phyloP scores from a whole-genome alignment of 1,140 invertebrate species.

The Agrypnia vestita region DNA sequence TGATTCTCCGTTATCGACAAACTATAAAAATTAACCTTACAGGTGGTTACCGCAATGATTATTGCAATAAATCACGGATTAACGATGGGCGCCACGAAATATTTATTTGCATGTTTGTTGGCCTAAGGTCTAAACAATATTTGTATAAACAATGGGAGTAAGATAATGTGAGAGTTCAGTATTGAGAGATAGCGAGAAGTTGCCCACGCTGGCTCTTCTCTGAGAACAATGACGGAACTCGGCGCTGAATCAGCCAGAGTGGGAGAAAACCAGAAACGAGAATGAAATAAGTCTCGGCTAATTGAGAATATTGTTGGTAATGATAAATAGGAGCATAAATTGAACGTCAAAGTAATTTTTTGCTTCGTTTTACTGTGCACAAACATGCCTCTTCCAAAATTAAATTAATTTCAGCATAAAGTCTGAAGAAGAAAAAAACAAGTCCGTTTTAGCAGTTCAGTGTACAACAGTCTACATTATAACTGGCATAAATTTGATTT shows the following conservation, averaged over 20 bases:
- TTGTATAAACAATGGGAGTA: conserved; percentile 18
- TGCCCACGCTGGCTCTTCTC: conserved; percentile 6
- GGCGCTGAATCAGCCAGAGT: background rate
- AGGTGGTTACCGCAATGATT: no score
- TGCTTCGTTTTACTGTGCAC: no score
- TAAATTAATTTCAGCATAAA: no score
- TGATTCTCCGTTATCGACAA: no score
- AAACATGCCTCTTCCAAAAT: no score
- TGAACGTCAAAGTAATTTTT: background rate
- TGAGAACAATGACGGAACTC: conserved; percentile 13
- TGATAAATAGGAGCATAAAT: conserved; percentile 3
- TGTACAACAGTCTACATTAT: no score
- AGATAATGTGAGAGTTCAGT: conserved; percentile 2
- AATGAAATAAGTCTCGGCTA: background rate
- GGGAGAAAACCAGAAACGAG: background rate
- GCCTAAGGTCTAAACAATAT: background rate
- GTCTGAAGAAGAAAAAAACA: no score
- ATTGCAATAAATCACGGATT: no score
- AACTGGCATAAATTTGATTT: no score
- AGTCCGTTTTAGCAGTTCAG: no score
- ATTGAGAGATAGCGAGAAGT: background rate
- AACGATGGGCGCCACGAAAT: no score
- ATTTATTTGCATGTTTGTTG: background rate
- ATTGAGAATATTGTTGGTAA: conserved; percentile 3
- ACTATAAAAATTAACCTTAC: no score